phyloP scores from a whole-genome alignment of 2,113 vertebrate species.

The Plestiodon gilberti region DNA sequence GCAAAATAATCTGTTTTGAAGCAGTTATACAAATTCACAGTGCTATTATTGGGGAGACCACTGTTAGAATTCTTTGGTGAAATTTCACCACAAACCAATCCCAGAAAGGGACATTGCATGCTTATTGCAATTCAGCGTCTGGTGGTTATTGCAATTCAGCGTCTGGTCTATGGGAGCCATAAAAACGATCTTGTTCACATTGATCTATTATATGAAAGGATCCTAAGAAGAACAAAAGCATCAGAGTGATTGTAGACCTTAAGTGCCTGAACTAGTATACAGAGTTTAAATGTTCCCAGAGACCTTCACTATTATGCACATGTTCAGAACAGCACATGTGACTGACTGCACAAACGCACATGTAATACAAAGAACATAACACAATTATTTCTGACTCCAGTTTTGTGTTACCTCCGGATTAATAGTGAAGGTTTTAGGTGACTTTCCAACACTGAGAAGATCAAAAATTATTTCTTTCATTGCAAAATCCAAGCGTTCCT shows the following conservation, averaged over 20 bases:
- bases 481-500: slow-evolving; percentile 99
- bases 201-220: neutral
- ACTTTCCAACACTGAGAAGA: slow-evolving; percentile 98
- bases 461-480: slow-evolving; percentile 99
- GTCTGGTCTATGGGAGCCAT: neutral
- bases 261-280: neutral
- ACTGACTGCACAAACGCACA: neutral
- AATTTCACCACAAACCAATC: no score
- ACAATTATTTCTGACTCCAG: neutral
- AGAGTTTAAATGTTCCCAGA: neutral
- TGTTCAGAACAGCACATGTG: neutral
- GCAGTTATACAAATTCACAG: neutral
- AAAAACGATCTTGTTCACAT: neutral
- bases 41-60: neutral
- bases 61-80: neutral
- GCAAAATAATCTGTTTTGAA: neutral
- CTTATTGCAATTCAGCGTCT: neutral
- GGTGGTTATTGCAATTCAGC: neutral
- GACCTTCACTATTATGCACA: neutral
- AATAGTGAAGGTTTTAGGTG: slow-evolving; percentile 97
- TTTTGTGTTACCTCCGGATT: slow-evolving; percentile 91
- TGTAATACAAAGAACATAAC: neutral
- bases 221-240: neutral
- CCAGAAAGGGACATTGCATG: neutral
- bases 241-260: neutral